Conservation (phyloP, 1,140 invertebrate species). For the Limonius californicus region DNA sequence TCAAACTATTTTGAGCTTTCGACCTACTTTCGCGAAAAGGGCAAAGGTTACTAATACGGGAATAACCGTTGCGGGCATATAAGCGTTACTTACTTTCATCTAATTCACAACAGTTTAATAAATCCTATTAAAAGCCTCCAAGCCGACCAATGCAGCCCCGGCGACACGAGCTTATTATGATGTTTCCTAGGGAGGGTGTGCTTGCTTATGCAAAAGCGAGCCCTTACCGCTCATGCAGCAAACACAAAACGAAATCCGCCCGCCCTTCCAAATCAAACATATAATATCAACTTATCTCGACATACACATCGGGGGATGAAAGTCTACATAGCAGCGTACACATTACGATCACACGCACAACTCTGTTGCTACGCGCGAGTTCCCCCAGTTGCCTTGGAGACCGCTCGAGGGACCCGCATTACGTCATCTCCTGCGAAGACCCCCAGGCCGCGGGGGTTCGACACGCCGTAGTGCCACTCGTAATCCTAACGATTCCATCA, state of each 20-base stretch:
- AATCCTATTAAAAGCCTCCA: too few relatives aligned
- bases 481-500: conserved; percentile 12
- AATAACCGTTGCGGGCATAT: too few relatives aligned
- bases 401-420: neutral
- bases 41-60: too few relatives aligned
- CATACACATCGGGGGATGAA: neutral
- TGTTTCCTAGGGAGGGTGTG: too few relatives aligned
- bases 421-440: conserved; percentile 1
- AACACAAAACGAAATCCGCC: neutral
- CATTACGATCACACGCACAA: conserved; percentile 9
- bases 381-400: conserved; percentile 16
- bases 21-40: too few relatives aligned
- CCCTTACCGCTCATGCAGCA: neutral
- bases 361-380: conserved; percentile 11
- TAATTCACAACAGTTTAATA: too few relatives aligned
- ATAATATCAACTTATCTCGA: neutral
- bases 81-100: too few relatives aligned
- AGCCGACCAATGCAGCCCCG: too few relatives aligned
- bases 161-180: too few relatives aligned
- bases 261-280: neutral
- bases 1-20: too few relatives aligned
- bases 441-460: neutral
- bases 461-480: conserved; percentile 4
- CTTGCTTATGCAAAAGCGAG: neutral
- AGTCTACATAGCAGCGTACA: neutral